Evolutionary conservation across 1,140 invertebrate genomes (phyloP).

Genomic region (Zaprionus nigranus): DNA sequence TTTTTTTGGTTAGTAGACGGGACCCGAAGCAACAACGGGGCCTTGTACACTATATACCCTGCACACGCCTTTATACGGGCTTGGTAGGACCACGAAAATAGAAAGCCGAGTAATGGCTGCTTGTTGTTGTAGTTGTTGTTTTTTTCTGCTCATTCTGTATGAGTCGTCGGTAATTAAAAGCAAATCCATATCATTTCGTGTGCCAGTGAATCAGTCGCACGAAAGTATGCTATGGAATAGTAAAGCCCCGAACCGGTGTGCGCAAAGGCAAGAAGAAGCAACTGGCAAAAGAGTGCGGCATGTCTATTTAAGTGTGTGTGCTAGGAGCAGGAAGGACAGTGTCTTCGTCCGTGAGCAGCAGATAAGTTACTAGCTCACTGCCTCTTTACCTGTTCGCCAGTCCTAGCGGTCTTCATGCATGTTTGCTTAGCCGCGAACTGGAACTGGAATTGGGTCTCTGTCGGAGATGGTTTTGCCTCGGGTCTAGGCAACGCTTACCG

Average conservation of each 20-base stretch:
- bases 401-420: slow-evolving; percentile 46
- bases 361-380: slow-evolving; percentile 40
- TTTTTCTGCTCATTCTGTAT: neutral
- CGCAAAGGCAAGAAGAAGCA: neutral
- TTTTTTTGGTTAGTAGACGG: too few relatives aligned
- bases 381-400: slow-evolving; percentile 14
- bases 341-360: slow-evolving; percentile 46
- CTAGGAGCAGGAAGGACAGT: slow-evolving; percentile 55
- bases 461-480: slow-evolving; percentile 22
- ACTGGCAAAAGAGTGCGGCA: too few relatives aligned
- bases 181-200: slow-evolving; percentile 80
- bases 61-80: neutral
- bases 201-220: slow-evolving; percentile 9
- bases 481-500: neutral
- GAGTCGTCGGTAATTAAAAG: slow-evolving; percentile 71
- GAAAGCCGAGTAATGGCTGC: slow-evolving; percentile 23
- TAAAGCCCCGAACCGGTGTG: neutral
- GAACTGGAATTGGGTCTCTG: slow-evolving; percentile 19
- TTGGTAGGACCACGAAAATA: slow-evolving; percentile 25
- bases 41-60: too few relatives aligned
- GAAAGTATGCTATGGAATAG: slow-evolving; percentile 51
- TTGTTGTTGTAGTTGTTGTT: slow-evolving; percentile 31
- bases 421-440: slow-evolving; percentile 53
- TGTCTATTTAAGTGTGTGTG: slow-evolving; percentile 51
- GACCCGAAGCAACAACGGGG: too few relatives aligned